Conservation (phyloP, 2,888 invertebrate species). For the Eupithecia subumbrata region DNA sequence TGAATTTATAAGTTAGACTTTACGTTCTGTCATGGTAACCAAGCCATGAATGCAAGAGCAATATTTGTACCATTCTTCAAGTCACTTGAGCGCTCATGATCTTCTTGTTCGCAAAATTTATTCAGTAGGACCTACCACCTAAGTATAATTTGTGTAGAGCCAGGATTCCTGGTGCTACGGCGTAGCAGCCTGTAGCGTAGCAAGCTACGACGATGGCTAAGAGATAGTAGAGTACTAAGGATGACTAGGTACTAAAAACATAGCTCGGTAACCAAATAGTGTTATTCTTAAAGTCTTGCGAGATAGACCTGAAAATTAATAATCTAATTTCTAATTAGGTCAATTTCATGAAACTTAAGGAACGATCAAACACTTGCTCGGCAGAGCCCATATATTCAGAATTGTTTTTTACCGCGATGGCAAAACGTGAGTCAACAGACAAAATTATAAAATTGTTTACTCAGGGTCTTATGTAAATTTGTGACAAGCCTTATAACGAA, state of each 20-base stretch:
- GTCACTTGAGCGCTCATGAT: neutral
- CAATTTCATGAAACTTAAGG: neutral
- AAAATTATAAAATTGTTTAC: neutral
- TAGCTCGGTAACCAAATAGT: neutral
- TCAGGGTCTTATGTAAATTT: slow-evolving; percentile 3
- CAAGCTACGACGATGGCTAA: neutral
- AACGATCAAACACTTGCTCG: neutral
- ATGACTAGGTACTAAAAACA: neutral
- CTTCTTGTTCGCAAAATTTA: neutral
- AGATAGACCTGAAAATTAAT: neutral
- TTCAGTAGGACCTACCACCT: no score
- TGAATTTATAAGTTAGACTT: neutral
- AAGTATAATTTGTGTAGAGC: neutral
- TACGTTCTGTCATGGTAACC: neutral
- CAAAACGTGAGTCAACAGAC: slow-evolving; percentile 8
- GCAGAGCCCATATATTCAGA: neutral
- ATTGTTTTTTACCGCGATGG: neutral
- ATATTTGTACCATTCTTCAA: neutral
- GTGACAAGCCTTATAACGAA: slow-evolving; percentile 11
- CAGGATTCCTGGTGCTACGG: neutral
- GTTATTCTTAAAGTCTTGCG: neutral
- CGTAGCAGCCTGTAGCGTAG: neutral
- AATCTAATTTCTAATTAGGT: neutral
- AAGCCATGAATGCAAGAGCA: no score
- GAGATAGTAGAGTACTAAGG: neutral